phyloP scores from a whole-genome alignment of 2,113 vertebrate species.

The Sylvilagus bachmani region DNA sequence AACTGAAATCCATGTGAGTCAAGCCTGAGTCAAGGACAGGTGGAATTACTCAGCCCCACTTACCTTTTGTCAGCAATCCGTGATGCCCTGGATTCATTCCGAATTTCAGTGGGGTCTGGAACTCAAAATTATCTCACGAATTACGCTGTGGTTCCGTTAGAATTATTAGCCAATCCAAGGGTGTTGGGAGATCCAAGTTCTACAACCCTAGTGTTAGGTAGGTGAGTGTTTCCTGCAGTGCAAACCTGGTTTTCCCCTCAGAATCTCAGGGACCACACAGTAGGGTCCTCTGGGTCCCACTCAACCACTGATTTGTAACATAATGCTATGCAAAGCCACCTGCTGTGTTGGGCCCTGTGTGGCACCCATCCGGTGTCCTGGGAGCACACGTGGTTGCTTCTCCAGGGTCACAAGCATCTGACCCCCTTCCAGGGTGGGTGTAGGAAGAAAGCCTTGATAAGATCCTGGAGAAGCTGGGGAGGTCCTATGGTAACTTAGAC shows the following conservation, averaged over 20 bases:
- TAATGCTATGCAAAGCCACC: background rate
- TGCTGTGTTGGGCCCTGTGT: background rate
- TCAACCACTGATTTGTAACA: background rate
- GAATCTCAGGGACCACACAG: background rate
- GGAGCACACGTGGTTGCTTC: background rate
- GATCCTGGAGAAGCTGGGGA: background rate
- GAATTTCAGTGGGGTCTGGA: constrained; percentile 33
- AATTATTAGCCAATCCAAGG: background rate
- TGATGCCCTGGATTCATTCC: constrained; percentile 8
- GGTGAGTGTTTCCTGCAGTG: background rate
- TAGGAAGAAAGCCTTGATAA: background rate
- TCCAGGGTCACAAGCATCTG: background rate
- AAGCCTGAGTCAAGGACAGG: background rate
- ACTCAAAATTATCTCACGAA: background rate
- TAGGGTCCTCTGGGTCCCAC: background rate
- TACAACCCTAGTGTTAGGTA: background rate
- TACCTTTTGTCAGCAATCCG: background rate
- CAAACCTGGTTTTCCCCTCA: background rate
- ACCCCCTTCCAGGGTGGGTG: background rate
- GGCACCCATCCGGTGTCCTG: background rate
- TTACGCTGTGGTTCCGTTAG: background rate
- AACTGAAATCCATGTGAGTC: background rate
- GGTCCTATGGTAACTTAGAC: background rate
- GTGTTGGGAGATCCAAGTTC: background rate
- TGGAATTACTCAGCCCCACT: background rate